Percentiles rank a stretch among this genome's conserved stretches.
These are phyloP conservation scores for Bradysia coprophila DNA, from an alignment of 1,140 invertebrate genomes.

Conservation along the genomic window DNA sequence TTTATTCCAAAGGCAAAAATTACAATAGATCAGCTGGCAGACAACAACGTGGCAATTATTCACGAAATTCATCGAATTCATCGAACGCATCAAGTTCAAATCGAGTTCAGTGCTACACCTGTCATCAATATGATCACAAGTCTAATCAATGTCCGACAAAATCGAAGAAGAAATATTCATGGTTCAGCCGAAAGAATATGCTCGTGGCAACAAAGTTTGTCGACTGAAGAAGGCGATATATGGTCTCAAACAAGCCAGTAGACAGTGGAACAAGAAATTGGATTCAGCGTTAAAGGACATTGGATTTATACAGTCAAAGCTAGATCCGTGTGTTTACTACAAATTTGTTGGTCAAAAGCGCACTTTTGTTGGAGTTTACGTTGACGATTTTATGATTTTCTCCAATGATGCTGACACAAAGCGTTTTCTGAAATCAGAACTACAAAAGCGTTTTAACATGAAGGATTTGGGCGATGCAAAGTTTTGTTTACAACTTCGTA, in stretches of 20 bases:
- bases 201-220: constrained; percentile 1
- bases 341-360: constrained; percentile 8
- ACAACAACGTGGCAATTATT: no score
- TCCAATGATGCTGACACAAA: constrained; percentile 7
- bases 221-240: constrained; percentile 2
- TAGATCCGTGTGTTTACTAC: constrained; percentile 14
- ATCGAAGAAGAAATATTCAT: constrained; percentile 6
- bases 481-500: constrained; percentile 16
- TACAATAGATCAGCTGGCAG: not conserved
- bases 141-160: constrained; percentile 4
- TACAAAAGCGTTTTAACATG: constrained; percentile 10
- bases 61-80: no score
- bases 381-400: constrained; percentile 11
- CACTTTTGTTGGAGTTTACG: constrained; percentile 17
- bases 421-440: constrained; percentile 5
- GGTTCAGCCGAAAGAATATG: constrained; percentile 12
- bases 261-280: constrained; percentile 14
- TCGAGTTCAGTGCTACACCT: no score
- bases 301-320: constrained; percentile 3
- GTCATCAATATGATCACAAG: not conserved
- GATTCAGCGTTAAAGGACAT: constrained; percentile 4
- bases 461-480: constrained; percentile 8
- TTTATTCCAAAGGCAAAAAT: no score
- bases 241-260: not conserved
- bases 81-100: no score